A percentile compares a stretch with the other conserved stretches of the same genome.
Conservation (phyloP, 2,888 invertebrate genomes). For the Heliothis peltigera region DNA sequence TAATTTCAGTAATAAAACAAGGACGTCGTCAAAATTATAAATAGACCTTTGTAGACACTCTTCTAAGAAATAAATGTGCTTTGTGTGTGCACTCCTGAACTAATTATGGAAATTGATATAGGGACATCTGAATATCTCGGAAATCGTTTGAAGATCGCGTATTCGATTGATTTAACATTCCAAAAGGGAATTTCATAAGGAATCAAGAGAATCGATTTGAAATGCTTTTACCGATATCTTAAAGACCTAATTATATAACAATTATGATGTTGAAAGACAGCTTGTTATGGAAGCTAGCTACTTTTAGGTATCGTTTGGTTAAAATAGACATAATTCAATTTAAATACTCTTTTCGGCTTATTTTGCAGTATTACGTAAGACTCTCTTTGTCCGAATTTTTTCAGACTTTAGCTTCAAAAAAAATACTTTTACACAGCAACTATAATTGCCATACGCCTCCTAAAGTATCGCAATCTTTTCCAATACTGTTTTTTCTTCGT, state of each 20-base stretch:
- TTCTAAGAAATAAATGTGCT: neutral
- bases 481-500: no score
- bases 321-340: no score
- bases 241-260: neutral
- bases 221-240: neutral
- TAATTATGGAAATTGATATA: neutral
- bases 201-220: neutral
- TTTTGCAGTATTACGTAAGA: no score
- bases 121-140: neutral
- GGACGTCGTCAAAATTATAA: neutral
- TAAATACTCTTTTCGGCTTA: no score
- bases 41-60: neutral
- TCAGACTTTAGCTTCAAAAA: no score
- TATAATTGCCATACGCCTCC: no score
- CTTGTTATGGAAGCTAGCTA: no score
- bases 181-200: neutral
- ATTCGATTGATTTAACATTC: constrained; percentile 1
- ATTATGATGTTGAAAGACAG: no score
- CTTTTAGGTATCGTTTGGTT: no score
- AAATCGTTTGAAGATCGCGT: neutral
- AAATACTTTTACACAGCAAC: no score
- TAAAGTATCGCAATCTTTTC: no score
- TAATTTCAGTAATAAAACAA: constrained; percentile 2
- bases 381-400: no score
- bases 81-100: constrained; percentile 1